Evolutionary conservation across 2,113 vertebrate genomes (phyloP).

Genomic region (Paradisaea rubra): DNA sequence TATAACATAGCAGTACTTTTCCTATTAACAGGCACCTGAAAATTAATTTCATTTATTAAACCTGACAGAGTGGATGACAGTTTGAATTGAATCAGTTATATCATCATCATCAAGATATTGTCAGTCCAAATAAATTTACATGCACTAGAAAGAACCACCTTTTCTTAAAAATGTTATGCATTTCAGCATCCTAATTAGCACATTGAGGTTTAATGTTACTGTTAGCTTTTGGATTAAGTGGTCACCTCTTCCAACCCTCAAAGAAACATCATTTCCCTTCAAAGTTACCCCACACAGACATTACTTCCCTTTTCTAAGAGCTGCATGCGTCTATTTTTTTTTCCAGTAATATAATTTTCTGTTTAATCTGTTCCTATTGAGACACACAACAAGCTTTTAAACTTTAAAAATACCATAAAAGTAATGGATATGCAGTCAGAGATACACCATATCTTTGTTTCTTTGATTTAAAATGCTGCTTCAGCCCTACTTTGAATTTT

Average conservation of each 20-base stretch:
- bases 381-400: background rate
- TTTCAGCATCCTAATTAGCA: background rate
- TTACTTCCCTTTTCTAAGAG: background rate
- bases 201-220: background rate
- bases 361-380: background rate
- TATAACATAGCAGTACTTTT: background rate
- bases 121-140: background rate
- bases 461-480: background rate
- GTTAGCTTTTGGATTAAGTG: background rate
- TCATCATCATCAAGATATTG: background rate
- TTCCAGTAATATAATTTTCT: background rate
- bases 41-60: background rate
- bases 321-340: background rate
- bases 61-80: background rate
- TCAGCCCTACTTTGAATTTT: background rate
- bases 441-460: background rate
- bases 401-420: background rate
- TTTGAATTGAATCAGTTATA: background rate
- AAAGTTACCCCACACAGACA: background rate
- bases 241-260: background rate
- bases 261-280: background rate
- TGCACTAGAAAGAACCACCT: background rate
- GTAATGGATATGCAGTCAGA: background rate
- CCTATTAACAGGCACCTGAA: background rate
- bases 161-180: background rate